These are phyloP conservation scores for Dipodomys merriami DNA, from an alignment of 2,113 vertebrate species.

Conservation along the genomic window DNA sequence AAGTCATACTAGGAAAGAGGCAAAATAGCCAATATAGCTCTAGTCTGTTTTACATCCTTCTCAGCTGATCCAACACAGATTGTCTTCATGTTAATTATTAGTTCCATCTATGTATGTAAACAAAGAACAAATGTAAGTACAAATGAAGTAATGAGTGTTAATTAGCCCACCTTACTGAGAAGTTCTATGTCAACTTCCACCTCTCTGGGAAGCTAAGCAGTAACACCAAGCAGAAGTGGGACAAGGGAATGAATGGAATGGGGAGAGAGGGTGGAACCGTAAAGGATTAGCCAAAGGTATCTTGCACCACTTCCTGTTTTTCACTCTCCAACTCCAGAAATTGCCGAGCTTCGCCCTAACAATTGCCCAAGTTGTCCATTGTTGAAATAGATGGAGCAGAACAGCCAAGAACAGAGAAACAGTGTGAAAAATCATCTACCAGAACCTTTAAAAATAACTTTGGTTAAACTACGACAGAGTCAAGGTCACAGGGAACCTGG, in stretches of 20 bases:
- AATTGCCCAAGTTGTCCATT: slow-evolving; percentile 56
- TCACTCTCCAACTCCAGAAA: slow-evolving; percentile 30
- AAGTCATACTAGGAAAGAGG: not conserved
- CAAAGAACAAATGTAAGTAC: not conserved
- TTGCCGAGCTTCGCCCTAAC: slow-evolving; percentile 41
- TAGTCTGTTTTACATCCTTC: not conserved
- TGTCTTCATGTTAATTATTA: slow-evolving; percentile 10
- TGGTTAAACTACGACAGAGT: not conserved
- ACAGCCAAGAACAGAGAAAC: slow-evolving; percentile 39
- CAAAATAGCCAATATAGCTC: not conserved
- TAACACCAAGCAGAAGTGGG: not conserved
- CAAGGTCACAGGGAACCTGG: not conserved
- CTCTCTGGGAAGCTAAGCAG: slow-evolving; percentile 2
- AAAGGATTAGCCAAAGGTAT: slow-evolving; percentile 26
- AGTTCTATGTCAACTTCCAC: not conserved
- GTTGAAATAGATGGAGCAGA: slow-evolving; percentile 40
- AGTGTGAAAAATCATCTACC: slow-evolving; percentile 23
- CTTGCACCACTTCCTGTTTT: slow-evolving; percentile 57
- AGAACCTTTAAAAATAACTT: slow-evolving; percentile 43
- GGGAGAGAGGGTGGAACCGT: not conserved
- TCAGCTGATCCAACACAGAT: slow-evolving; percentile 26
- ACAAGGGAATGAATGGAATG: not conserved
- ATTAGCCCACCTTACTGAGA: not conserved
- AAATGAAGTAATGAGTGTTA: not conserved
- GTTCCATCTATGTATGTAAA: not conserved